These are phyloP conservation scores for Aramus guarauna DNA, from an alignment of 2,113 vertebrate species.

Conservation along the genomic window DNA sequence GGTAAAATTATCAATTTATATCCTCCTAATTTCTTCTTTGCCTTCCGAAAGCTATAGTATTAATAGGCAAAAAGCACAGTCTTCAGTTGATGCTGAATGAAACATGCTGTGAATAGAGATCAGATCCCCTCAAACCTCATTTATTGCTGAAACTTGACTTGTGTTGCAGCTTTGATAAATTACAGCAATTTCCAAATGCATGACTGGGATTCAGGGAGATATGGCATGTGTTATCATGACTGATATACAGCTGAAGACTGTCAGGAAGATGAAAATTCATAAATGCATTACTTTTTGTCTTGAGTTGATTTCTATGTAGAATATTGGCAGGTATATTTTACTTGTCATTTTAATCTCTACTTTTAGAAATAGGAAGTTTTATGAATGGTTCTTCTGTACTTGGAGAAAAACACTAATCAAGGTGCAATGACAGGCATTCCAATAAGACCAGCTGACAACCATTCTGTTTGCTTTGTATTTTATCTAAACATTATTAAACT, in stretches of 20 bases:
- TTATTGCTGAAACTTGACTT: conserved; percentile 2
- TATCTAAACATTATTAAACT: conserved; percentile 35
- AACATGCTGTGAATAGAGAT: background rate
- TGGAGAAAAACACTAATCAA: background rate
- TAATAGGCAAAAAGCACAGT: background rate
- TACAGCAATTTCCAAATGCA: conserved; percentile 27
- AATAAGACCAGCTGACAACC: background rate
- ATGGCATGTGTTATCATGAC: background rate
- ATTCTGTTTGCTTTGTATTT: conserved; percentile 34
- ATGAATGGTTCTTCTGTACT: conserved; percentile 17
- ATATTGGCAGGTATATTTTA: background rate
- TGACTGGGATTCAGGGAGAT: background rate
- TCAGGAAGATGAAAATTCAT: background rate
- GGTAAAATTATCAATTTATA: background rate
- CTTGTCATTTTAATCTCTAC: background rate
- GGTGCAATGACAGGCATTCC: conserved; percentile 10
- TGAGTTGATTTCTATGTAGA: background rate
- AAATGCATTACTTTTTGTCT: background rate
- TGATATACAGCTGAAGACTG: background rate
- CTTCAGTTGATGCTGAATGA: background rate
- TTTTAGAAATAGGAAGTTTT: conserved; percentile 32
- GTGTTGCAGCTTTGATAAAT: conserved; percentile 32
- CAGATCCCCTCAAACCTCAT: background rate
- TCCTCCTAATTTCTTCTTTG: background rate
- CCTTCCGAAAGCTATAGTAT: background rate